Base-by-base conservation (phyloP, 2,797 vertebrate species). In the Mallotus villosus region DNA sequence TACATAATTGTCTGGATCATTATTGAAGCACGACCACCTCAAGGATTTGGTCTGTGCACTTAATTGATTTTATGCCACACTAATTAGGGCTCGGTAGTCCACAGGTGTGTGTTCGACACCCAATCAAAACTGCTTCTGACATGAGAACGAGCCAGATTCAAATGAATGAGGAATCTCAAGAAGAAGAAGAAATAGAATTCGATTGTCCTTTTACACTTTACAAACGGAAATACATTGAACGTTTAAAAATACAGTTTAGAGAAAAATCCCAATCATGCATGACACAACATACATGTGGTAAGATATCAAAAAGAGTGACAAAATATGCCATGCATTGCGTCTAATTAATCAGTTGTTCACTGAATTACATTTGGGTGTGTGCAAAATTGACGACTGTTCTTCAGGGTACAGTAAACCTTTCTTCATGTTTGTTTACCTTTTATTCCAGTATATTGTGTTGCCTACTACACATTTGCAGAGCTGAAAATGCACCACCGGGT, bases 401-500 rank as follows among this genome's bases (percentile, higher is more conserved):
- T 57, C 16, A 58, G 3, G 21, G 16, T 32, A 19, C 4, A 2
- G 1, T 57, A 29, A n/a, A 2, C 3, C 22, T 49, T 51, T 67
- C 9, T 0, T 4, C 17, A 46, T 6, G 8, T 22, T 29, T 21
- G 62, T 24, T 46, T 4, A 34, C 24, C 9, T 19, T 55, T 11
- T 55, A 17, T 59, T 73, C 24, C 14, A 25, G 37, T 60, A 17
- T 25, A 61, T n/a, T 24, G 12, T 55, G 22, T 32, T 71, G 46
- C 16, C 59, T 76, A 5, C 67, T 72, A 34, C 53, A 63, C 22
- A 19, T 63, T 2, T 75, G 41, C 55, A 37, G 71, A 14, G 14
- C 71, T 76, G 63, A 78, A 22, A 74, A 71, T 67, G 61, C 74
- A 66, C 72, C 74, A 29, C 32, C 68, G 37, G 81, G 81, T 85